Conservation (phyloP, 2,797 vertebrate species). For the Cuniculus paca region DNA sequence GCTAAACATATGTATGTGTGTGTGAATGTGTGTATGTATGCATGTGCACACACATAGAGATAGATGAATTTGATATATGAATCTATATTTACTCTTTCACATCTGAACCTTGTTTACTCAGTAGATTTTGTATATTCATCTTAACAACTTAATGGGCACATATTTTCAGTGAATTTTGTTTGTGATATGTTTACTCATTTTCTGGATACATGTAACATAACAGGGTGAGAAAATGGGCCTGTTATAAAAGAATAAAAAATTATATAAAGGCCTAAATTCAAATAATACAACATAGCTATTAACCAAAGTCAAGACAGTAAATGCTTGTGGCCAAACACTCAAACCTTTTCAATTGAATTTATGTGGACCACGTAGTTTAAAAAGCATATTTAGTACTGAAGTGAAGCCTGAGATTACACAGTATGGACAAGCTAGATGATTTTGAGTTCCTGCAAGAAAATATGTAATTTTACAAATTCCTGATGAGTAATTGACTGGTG, state of each 20-base stretch:
- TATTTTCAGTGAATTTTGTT: slow-evolving; percentile 15
- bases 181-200: background rate
- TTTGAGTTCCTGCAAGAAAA: background rate
- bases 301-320: background rate
- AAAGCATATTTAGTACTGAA: background rate
- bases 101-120: background rate
- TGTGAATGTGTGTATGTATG: background rate
- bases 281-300: background rate
- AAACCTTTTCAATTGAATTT: background rate
- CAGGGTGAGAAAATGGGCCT: background rate
- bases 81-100: background rate
- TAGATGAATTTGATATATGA: background rate
- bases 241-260: background rate
- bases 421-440: background rate
- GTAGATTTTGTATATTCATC: background rate
- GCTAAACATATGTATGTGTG: background rate
- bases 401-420: background rate
- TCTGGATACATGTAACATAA: background rate
- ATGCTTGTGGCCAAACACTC: background rate
- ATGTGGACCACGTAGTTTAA: background rate
- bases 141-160: background rate
- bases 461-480: background rate
- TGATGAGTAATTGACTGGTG: background rate
- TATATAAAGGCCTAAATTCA: slow-evolving; percentile 14
- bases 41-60: background rate